Percentiles rank a stretch among this genome's conserved stretches.
These are phyloP conservation scores for Synanthedon vespiformis DNA, from an alignment of 2,888 invertebrate species.

Conservation along the genomic window DNA sequence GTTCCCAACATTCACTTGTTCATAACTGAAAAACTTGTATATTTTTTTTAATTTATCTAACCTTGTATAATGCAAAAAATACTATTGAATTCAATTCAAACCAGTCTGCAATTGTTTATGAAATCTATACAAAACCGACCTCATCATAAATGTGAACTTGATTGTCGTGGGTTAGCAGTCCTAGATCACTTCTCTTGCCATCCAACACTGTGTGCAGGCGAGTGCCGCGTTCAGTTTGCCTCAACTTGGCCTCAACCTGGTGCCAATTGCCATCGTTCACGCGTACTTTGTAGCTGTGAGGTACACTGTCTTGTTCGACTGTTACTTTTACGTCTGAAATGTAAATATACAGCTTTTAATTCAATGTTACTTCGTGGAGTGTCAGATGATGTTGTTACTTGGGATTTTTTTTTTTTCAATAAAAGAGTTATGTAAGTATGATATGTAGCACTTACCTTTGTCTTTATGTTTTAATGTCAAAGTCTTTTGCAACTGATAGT, in stretches of 20 bases:
- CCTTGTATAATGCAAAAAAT: too few relatives aligned
- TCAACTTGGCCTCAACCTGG: constrained; percentile 39
- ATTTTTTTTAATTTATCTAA: too few relatives aligned
- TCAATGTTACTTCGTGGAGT: too few relatives aligned
- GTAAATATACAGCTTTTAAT: too few relatives aligned
- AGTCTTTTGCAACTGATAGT: constrained; percentile 69
- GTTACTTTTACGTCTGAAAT: constrained; percentile 64
- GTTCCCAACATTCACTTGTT: too few relatives aligned
- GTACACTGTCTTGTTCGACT: constrained; percentile 61
- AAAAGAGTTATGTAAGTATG: too few relatives aligned
- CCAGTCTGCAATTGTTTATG: too few relatives aligned
- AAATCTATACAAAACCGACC: constrained; percentile 17
- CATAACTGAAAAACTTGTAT: too few relatives aligned
- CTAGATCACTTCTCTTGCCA: constrained; percentile 41
- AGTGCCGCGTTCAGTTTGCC: constrained; percentile 25
- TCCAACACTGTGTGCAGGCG: constrained; percentile 33
- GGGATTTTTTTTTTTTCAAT: too few relatives aligned
- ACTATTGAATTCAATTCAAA: too few relatives aligned
- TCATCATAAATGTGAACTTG: constrained; percentile 57
- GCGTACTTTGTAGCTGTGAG: constrained; percentile 40
- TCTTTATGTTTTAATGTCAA: constrained; percentile 74
- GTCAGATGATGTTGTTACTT: too few relatives aligned
- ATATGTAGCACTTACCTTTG: constrained; percentile 49
- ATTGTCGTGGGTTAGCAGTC: constrained; percentile 37
- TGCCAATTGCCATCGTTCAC: constrained; percentile 70